Percentiles rank a stretch among this genome's conserved stretches.
phyloP scores from a whole-genome alignment of 2,113 vertebrate species.

The Laterallus jamaicensis region DNA sequence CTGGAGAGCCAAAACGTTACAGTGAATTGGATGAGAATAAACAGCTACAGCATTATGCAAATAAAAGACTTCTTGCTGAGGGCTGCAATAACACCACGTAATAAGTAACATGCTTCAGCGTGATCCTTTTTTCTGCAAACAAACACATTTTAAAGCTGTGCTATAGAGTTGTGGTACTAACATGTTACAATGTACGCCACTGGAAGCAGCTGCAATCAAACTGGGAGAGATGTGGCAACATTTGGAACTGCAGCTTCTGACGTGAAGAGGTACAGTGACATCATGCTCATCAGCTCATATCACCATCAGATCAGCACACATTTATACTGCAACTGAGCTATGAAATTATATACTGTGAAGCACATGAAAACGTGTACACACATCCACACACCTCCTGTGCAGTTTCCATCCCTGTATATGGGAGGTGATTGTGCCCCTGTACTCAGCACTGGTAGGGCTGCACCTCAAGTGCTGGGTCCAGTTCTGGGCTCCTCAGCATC shows the following conservation, averaged over 20 bases:
- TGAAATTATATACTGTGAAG: neutral
- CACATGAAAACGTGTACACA: neutral
- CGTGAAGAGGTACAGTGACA: neutral
- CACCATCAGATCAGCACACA: neutral
- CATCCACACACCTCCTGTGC: rapidly evolving
- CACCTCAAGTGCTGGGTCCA: no score
- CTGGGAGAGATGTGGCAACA: neutral
- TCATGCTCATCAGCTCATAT: neutral
- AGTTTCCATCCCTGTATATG: neutral
- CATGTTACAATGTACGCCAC: neutral
- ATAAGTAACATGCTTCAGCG: neutral
- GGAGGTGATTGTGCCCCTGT: no score
- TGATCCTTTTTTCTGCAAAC: neutral
- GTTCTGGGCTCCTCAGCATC: no score
- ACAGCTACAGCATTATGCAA: neutral
- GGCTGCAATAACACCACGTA: neutral
- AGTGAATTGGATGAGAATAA: neutral
- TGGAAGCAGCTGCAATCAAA: neutral
- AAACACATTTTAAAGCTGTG: neutral
- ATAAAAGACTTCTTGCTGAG: neutral
- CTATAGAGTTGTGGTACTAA: neutral
- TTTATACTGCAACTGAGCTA: neutral
- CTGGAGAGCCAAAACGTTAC: neutral
- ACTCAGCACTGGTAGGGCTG: no score
- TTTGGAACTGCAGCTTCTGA: neutral